phyloP scores from a whole-genome alignment of 2,113 vertebrate species.

The Dicrurus megarhynchus region DNA sequence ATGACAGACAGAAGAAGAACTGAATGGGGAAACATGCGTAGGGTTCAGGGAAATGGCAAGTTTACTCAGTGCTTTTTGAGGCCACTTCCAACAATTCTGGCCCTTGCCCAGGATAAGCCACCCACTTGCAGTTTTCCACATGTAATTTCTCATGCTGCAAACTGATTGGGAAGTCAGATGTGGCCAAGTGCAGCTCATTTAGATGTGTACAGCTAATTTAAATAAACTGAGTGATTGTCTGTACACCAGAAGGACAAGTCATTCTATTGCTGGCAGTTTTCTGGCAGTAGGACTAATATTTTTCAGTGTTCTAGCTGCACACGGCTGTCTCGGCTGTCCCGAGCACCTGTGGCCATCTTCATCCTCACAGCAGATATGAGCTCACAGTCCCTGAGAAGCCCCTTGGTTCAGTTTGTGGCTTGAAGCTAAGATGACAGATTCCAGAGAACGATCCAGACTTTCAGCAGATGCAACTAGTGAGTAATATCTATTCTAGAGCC shows the following conservation, averaged over 20 bases:
- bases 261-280: not conserved
- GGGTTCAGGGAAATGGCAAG: not conserved
- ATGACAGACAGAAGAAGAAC: not conserved
- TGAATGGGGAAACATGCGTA: accelerated
- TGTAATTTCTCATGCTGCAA: not conserved
- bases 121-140: not conserved
- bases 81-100: not conserved
- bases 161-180: not conserved
- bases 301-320: not conserved
- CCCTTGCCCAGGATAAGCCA: not conserved
- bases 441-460: slow-evolving; percentile 41
- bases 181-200: not conserved
- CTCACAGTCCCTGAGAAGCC: not conserved
- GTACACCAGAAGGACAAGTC: not conserved
- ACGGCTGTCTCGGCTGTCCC: not conserved
- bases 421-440: slow-evolving; percentile 23
- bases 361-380: not conserved
- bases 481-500: slow-evolving; percentile 60
- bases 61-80: not conserved
- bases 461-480: slow-evolving; percentile 59
- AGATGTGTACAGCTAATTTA: not conserved
- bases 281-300: not conserved
- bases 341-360: not conserved
- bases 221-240: not conserved
- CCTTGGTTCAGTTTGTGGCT: not conserved